Percentiles rank a stretch among this genome's conserved stretches.
phyloP scores from a whole-genome alignment of 1,140 invertebrate species.

The Heliconius himera region DNA sequence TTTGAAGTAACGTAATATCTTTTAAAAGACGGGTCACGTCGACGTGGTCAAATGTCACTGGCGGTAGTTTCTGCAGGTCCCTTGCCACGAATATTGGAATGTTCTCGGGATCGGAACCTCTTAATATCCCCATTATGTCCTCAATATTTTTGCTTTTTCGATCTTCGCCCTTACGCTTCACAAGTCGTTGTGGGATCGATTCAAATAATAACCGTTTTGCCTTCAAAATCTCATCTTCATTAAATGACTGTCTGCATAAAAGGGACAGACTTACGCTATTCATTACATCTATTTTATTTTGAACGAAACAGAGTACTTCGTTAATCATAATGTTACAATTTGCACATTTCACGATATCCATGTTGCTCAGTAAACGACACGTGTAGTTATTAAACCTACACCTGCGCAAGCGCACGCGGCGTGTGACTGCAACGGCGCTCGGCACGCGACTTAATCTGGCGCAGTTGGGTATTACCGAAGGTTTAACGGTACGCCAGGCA shows the following conservation, averaged over 20 bases:
- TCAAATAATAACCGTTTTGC: constrained; percentile 22
- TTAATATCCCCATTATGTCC: constrained; percentile 25
- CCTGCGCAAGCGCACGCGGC: too few relatives aligned
- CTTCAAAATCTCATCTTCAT: constrained; percentile 24
- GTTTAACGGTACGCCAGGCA: too few relatives aligned
- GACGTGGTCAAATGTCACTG: constrained; percentile 17
- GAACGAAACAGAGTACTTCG: constrained; percentile 27
- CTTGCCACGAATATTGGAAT: constrained; percentile 15
- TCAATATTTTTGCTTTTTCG: constrained; percentile 28
- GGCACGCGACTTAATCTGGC: too few relatives aligned
- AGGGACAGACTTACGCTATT: constrained; percentile 21
- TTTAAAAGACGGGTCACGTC: constrained; percentile 18
- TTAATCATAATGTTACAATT: constrained; percentile 28
- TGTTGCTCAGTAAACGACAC: too few relatives aligned
- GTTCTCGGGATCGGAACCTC: constrained; percentile 5
- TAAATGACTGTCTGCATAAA: constrained; percentile 19
- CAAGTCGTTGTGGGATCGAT: background rate
- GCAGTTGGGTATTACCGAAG: too few relatives aligned
- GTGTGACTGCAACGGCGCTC: too few relatives aligned
- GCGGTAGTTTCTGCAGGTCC: constrained; percentile 13
- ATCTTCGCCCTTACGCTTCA: constrained; percentile 24
- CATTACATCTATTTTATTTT: constrained; percentile 34
- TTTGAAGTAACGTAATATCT: constrained; percentile 19
- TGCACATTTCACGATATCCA: too few relatives aligned
- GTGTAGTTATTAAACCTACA: too few relatives aligned